These are phyloP conservation scores for Aurelia sp. DNA, from an alignment of 30 jellyfish, hydroid and myxozoan species.

Conservation along the genomic window DNA sequence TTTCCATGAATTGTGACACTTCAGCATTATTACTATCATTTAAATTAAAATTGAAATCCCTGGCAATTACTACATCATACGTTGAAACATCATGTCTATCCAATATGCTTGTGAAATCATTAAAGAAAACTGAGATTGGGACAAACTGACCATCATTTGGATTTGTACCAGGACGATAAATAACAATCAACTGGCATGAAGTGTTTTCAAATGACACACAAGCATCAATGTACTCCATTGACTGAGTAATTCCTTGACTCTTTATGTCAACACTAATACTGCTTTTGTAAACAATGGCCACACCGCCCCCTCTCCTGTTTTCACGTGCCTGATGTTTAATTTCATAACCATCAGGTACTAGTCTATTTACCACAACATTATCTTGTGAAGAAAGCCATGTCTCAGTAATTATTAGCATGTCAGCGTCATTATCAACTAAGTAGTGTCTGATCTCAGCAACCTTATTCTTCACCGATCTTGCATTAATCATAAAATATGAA, in stretches of 20 bases:
- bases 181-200: too few relatives aligned
- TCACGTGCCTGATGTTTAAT: conserved; percentile 4
- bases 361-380: conserved; percentile 29
- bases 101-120: not conserved
- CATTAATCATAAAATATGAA: conserved; percentile 1
- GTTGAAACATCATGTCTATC: conserved; percentile 23
- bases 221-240: conserved; percentile 31
- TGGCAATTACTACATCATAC: conserved; percentile 29
- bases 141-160: too few relatives aligned
- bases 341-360: conserved; percentile 22
- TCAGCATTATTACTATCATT: conserved; percentile 47
- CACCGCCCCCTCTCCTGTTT: conserved; percentile 31
- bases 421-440: conserved; percentile 21
- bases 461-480: conserved; percentile 19
- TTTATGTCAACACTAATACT: conserved; percentile 25
- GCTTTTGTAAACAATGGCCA: conserved; percentile 25
- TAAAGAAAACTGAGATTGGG: not conserved
- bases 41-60: conserved; percentile 50
- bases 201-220: not conserved
- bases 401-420: conserved; percentile 23
- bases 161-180: too few relatives aligned
- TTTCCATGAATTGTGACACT: conserved; percentile 18
- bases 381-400: conserved; percentile 20
- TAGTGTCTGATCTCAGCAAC: conserved; percentile 26
- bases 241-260: conserved; percentile 23